A percentile compares a stretch with the other conserved stretches of the same genome.
Conservation (phyloP, 2,888 invertebrate species). For the Epistrophe grossulariae region DNA sequence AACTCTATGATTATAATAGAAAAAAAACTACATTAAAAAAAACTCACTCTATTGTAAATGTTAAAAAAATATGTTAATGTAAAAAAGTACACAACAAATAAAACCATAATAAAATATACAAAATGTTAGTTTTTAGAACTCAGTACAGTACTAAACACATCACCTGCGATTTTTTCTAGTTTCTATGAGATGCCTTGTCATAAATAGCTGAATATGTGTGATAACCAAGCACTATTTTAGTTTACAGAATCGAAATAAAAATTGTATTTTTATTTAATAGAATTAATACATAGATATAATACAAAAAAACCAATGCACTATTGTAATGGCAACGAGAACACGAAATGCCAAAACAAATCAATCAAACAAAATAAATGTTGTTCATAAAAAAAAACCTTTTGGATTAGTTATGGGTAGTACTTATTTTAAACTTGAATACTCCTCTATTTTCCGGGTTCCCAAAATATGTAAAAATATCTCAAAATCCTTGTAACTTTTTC, state of each 20-base stretch:
- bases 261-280: background rate
- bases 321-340: background rate
- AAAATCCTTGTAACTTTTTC: too few species aligned
- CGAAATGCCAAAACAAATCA: slow-evolving; percentile 8
- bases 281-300: background rate
- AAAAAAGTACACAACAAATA: slow-evolving; percentile 19
- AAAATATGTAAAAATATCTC: too few species aligned
- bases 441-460: too few species aligned
- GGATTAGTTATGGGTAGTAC: background rate
- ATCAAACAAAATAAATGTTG: slow-evolving; percentile 26
- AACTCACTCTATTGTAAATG: slow-evolving; percentile 52
- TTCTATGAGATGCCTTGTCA: background rate
- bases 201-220: background rate
- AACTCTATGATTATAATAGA: slow-evolving; percentile 22
- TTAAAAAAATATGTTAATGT: slow-evolving; percentile 32
- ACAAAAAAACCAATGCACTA: background rate
- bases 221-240: background rate
- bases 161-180: background rate
- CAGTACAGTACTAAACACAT: background rate
- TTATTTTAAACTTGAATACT: background rate
- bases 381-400: background rate
- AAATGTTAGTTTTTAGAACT: background rate
- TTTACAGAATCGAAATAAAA: background rate
- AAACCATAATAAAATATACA: slow-evolving; percentile 14
- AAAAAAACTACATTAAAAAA: slow-evolving; percentile 16